A percentile compares a stretch with the other conserved stretches of the same genome.
These are phyloP conservation scores for Chunga burmeisteri DNA, from an alignment of 2,113 vertebrate species.

Conservation along the genomic window DNA sequence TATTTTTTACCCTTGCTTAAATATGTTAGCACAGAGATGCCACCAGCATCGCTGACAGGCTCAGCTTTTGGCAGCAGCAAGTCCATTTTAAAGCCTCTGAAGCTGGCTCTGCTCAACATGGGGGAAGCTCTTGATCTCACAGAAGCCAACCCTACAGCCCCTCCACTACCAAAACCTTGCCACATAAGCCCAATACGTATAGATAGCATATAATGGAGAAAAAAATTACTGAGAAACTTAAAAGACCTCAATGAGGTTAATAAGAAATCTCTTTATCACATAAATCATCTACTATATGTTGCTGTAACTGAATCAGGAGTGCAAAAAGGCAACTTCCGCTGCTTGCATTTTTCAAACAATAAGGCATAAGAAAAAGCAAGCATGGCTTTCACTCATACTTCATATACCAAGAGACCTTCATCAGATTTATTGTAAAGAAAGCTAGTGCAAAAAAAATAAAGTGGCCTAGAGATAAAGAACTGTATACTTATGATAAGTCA, in stretches of 20 bases:
- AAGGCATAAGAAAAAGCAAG: neutral
- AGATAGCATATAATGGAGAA: neutral
- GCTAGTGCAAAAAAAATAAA: neutral
- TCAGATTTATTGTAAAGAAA: neutral
- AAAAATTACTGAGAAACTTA: neutral
- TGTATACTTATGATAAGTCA: neutral
- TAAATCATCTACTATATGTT: neutral
- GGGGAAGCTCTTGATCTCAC: neutral
- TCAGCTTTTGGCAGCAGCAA: accelerated
- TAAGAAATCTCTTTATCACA: neutral
- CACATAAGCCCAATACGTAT: accelerated
- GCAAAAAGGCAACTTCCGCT: neutral
- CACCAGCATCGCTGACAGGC: neutral
- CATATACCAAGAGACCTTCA: neutral
- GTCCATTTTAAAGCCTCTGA: neutral
- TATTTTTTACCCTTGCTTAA: neutral
- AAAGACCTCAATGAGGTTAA: neutral
- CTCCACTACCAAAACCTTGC: neutral
- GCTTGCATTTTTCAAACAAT: neutral
- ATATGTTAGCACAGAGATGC: neutral
- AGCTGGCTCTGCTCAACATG: neutral
- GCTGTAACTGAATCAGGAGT: neutral
- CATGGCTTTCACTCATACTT: neutral
- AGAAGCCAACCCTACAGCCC: neutral
- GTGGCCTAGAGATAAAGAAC: neutral